Conservation (phyloP, 37 sponge, comb jelly and placozoan species). For the Chondrilla cf. caribensis region DNA sequence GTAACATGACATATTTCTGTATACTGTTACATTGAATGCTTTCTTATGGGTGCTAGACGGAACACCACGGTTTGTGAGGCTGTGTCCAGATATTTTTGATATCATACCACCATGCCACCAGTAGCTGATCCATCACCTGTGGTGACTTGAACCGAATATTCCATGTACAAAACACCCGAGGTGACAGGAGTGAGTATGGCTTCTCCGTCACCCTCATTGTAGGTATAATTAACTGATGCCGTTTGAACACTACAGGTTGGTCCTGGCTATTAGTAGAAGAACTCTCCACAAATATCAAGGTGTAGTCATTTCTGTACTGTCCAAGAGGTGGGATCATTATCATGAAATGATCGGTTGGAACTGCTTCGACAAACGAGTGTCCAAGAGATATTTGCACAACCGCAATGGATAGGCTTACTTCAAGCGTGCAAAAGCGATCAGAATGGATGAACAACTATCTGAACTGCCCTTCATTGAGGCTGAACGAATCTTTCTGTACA, state of each 20-base stretch:
- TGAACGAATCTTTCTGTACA: background rate
- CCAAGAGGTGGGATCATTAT: background rate
- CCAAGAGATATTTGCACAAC: background rate
- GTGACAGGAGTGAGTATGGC: background rate
- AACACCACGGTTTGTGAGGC: too few species aligned
- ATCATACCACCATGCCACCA: too few species aligned
- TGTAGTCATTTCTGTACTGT: background rate
- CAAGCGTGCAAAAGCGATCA: background rate
- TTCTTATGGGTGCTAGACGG: too few species aligned
- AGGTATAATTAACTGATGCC: constrained; percentile 33
- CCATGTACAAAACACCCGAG: background rate
- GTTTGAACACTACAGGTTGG: background rate
- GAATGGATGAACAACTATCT: background rate
- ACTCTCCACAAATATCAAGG: background rate
- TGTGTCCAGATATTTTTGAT: too few species aligned
- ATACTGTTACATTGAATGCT: too few species aligned
- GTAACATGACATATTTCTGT: too few species aligned
- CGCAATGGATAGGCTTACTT: background rate
- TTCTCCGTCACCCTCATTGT: background rate
- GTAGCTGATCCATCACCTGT: constrained; percentile 2
- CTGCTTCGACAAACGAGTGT: background rate
- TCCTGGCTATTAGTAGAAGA: background rate
- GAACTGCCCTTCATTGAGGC: background rate
- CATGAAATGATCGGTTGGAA: background rate
- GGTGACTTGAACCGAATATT: background rate